Evolutionary conservation across 2,797 vertebrate genomes (phyloP), one percentile per base, ranked within the genome.

Genomic region (Taeniopygia guttata): DNA sequence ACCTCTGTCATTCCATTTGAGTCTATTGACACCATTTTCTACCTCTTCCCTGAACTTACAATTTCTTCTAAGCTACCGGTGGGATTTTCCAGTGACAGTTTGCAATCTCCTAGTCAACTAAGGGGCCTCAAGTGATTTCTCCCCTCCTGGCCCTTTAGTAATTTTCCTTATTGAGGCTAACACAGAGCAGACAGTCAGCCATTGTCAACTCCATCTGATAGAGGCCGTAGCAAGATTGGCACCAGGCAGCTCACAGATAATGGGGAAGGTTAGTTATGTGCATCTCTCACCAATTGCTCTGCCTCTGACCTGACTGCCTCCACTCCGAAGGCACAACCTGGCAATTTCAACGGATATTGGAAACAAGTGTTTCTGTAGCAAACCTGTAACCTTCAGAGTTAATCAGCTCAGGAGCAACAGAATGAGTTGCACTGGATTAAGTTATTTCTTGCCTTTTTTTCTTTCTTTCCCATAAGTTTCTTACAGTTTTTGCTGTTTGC

Each of bases 221-320:
- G 43, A 83, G 74, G 93, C 73, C 59, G 83, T 87, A 82, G 87
- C 73, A 92, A 79, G 89, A 83, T 58, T 78, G 90, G 93, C 79
- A 96, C 46, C 12, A 14, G 89, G 90, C 84, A 95, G 92, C 85
- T 77, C 63, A 25, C 60, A 80, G 92, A 93, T 92, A 97, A 96
- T 94, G 80, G 94, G 64, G 91, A 93, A 97, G 95, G 76, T 94
- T 91, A 96, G 83, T n/a, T 78, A 72, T 84, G 74, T 76, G 87
- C 87, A 90, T 88, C 90, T 94, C 96, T 95, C 89, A 95, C 84
- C 95, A 88, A 92, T 59, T 96, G 83, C 81, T 95, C 84, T 89
- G 93, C 46, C 14, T 90, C 84, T 91, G 89, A 92, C 91, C 72
- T 90, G 52, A 81, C 80, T 82, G 74, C 78, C 84, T 97, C 74